Base-by-base conservation (phyloP, 2,888 invertebrate species). In the Pristionchus entomophagus region DNA sequence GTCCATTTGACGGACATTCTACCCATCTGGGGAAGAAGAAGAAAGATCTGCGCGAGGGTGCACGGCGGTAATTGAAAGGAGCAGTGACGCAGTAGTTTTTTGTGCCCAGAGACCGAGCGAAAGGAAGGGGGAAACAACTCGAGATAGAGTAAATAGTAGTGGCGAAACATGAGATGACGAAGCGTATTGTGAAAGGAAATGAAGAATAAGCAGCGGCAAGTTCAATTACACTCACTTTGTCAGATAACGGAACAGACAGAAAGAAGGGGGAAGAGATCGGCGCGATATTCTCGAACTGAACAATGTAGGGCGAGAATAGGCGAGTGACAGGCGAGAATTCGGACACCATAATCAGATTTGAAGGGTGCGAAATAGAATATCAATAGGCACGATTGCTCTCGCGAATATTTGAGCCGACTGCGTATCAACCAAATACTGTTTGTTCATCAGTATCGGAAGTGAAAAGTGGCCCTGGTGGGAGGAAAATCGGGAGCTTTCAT, bases 1-100 rank as follows among this genome's bases (percentile, higher is more conserved):
- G 73, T 73, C 73, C 73, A 73, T 73, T 73, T 73, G 73, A 45
- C 73, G 73, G 73, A 45, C 73, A 73, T 26, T 45, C 45, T 73
- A 73, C 73, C 73, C 73, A 45, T 73, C 73, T 73, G 41, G 10
- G 73, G 22, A 38, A 17, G 35, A 10, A 65, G 65, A 32, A 8
- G 35, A 41, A 38, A 73, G 38, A 38, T 73, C 26, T 73, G 41
- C 35, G 65, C 45, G 22, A 56, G 56, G n/a, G 56, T 17, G n/a
- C n/a, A 22, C 38, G 14, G 41, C 8, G 17, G 26, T 26, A 45
- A 45, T 41, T 73, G 73, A 38, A 73, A 45, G 41, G 26, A 5
- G 22, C 26, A 17, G 41, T 22, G 41, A 45, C 10, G 73, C 41
- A 73, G 41, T 8, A 35, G 22, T 32, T 65, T 59, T 59, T 29